Conservation (phyloP, 2,113 vertebrate species). For the Ranitomeya variabilis region DNA sequence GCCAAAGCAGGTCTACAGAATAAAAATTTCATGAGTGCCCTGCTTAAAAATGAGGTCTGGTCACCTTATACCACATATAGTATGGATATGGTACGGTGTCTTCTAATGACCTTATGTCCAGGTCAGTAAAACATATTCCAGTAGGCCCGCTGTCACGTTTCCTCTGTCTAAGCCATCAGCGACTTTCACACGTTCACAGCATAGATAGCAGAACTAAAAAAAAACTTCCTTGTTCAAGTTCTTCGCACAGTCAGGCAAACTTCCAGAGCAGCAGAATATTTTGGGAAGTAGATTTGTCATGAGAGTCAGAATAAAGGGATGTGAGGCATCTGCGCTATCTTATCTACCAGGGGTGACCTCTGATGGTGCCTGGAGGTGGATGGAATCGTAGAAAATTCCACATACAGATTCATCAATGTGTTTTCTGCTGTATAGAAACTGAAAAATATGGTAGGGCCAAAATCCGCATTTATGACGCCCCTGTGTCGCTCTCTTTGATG, state of each 20-base stretch:
- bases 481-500: too few species aligned
- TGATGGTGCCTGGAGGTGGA: background rate
- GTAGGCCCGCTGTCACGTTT: background rate
- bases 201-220: slow-evolving; percentile 27
- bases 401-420: background rate
- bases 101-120: slow-evolving; percentile 17
- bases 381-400: background rate
- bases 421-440: background rate
- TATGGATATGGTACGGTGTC: background rate
- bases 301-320: background rate
- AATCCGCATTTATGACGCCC: too few species aligned
- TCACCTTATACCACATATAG: slow-evolving; percentile 23
- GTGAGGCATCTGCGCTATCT: background rate
- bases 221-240: background rate
- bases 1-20: slow-evolving; percentile 15
- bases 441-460: background rate
- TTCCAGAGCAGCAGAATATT: background rate
- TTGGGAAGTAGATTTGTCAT: background rate
- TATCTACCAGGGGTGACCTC: background rate
- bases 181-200: slow-evolving; percentile 6
- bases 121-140: background rate
- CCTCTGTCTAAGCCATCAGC: background rate
- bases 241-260: background rate
- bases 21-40: slow-evolving; percentile 42
- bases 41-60: slow-evolving; percentile 40